These are phyloP conservation scores for Hyperopisus bebe DNA, from an alignment of 2,113 vertebrate genomes.

Conservation along the genomic window DNA sequence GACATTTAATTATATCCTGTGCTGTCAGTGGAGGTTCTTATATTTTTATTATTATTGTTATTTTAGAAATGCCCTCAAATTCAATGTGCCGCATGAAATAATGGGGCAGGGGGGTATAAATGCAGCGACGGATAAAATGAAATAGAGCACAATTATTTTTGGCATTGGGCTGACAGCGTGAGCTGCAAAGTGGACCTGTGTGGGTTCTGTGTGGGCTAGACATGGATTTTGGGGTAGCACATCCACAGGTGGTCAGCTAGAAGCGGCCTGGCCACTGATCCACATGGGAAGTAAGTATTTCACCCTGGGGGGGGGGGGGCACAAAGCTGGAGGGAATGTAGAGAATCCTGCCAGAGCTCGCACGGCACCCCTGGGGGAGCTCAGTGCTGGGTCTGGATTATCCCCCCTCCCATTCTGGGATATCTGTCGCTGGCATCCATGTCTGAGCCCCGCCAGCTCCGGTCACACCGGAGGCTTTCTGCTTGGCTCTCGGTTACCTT, in stretches of 20 bases:
- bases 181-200: background rate
- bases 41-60: background rate
- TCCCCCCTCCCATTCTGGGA: background rate
- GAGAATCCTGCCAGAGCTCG: background rate
- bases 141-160: background rate
- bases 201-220: background rate
- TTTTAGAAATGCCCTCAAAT: background rate
- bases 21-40: background rate
- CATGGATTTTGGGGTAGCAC: background rate
- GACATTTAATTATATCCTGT: background rate
- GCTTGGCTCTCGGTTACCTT: background rate
- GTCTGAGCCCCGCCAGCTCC: background rate
- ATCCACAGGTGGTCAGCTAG: background rate
- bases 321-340: background rate
- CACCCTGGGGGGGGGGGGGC: background rate
- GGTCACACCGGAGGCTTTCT: no score
- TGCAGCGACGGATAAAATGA: background rate
- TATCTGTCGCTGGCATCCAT: background rate
- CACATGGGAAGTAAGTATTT: background rate
- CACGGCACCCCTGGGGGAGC: background rate
- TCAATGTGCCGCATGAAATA: background rate
- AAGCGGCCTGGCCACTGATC: background rate
- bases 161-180: background rate
- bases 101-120: background rate
- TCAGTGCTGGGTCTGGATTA: background rate